phyloP scores from a whole-genome alignment of 2,113 vertebrate species.

The Zosterops hypoxanthus region DNA sequence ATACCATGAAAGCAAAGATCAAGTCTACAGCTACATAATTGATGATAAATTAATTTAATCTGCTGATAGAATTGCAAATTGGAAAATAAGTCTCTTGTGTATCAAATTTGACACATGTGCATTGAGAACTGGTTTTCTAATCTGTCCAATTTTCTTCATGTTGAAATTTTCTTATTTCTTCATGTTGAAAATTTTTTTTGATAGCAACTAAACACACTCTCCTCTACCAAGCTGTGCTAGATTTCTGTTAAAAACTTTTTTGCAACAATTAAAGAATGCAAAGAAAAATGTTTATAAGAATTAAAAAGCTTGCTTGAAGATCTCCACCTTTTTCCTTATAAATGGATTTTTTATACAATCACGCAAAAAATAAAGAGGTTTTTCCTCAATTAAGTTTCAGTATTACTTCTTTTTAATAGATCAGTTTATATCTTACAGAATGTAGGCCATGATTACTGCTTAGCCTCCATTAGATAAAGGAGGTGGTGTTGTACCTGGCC shows the following conservation, averaged over 20 bases:
- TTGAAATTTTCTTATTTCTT: too few species aligned
- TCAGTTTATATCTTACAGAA: background rate
- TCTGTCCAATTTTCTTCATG: background rate
- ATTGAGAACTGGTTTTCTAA: background rate
- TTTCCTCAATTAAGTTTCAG: background rate
- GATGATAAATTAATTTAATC: background rate
- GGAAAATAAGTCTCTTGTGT: background rate
- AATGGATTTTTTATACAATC: background rate
- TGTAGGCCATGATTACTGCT: background rate
- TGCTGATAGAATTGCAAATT: background rate
- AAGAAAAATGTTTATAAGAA: background rate
- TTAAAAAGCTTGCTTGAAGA: background rate
- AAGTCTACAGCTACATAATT: background rate
- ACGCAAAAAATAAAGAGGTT: accelerated
- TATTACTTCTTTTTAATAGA: background rate
- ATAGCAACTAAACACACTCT: background rate
- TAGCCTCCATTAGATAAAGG: background rate
- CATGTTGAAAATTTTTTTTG: background rate
- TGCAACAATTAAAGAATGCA: background rate
- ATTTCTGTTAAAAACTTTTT: background rate
- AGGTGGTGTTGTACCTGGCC: background rate
- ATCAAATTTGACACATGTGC: background rate
- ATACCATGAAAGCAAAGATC: background rate
- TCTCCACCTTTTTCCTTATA: background rate
- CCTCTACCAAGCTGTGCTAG: background rate